A percentile compares a stretch with the other conserved stretches of the same genome.
These are phyloP conservation scores for Nibea coibor DNA, from an alignment of 2,113 vertebrate genomes.

Conservation along the genomic window DNA sequence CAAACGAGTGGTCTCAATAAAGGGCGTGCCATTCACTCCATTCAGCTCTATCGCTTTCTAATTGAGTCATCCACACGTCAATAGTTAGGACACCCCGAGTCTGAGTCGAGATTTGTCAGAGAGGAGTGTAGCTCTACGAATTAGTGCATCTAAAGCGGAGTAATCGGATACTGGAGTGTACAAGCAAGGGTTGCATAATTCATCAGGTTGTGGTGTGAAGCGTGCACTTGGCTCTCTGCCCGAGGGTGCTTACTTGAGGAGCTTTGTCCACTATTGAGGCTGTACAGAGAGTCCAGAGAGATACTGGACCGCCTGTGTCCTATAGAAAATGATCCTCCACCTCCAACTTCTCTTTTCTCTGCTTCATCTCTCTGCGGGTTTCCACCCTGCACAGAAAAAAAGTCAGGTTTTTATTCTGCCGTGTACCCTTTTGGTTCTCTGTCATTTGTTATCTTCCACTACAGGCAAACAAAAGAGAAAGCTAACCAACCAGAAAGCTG, in stretches of 20 bases:
- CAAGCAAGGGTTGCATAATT: conserved; percentile 40
- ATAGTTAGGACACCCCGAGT: neutral
- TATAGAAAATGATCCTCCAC: conserved; percentile 74
- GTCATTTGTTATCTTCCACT: neutral
- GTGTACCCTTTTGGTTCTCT: neutral
- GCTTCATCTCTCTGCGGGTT: conserved; percentile 73
- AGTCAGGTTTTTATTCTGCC: conserved; percentile 11
- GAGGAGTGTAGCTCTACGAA: neutral
- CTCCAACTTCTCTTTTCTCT: conserved; percentile 73
- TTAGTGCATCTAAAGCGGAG: conserved; percentile 3
- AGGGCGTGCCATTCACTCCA: neutral
- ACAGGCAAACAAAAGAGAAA: conserved; percentile 41
- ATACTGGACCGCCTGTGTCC: conserved; percentile 81
- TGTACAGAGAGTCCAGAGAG: conserved; percentile 92
- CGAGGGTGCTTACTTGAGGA: conserved; percentile 90
- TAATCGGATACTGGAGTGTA: neutral
- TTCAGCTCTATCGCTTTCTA: neutral
- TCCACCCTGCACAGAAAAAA: conserved; percentile 79
- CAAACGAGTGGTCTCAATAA: conserved; percentile 24
- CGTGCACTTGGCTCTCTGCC: conserved; percentile 21
- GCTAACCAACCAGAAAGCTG: conserved; percentile 44
- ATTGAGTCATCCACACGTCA: neutral
- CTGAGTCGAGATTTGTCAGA: neutral
- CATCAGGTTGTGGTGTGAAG: conserved; percentile 22
- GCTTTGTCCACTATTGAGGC: conserved; percentile 89